These are phyloP conservation scores for Chionis minor DNA, from an alignment of 2,113 vertebrate genomes.

Conservation along the genomic window DNA sequence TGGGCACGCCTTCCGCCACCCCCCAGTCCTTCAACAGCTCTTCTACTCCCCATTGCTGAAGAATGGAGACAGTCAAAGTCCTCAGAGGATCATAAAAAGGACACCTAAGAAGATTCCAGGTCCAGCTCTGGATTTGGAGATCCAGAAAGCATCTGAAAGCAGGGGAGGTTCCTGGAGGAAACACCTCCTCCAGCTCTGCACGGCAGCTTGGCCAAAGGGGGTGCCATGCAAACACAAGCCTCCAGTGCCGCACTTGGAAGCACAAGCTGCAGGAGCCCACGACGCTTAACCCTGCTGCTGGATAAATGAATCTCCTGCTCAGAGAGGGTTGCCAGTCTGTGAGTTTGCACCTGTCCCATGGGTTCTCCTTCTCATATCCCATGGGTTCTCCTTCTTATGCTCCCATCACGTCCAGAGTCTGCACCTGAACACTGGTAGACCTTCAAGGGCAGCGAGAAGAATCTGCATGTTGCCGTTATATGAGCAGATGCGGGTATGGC, in stretches of 20 bases:
- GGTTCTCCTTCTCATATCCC: not conserved
- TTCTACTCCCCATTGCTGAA: not conserved
- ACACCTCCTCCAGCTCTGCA: not conserved
- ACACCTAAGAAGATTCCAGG: not conserved
- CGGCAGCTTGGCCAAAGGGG: not conserved
- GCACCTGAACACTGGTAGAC: fast-evolving
- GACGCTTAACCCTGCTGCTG: not conserved
- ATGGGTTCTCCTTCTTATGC: not conserved
- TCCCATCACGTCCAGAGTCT: not conserved
- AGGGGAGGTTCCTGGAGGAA: not conserved
- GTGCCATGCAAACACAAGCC: too few relatives aligned
- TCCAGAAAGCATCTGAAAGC: not conserved
- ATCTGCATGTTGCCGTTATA: fast-evolving
- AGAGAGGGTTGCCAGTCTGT: not conserved
- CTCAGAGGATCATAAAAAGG: not conserved
- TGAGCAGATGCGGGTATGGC: not conserved
- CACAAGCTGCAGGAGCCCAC: not conserved
- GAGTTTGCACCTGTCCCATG: not conserved
- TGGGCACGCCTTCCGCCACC: not conserved
- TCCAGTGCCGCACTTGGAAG: not conserved
- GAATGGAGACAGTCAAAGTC: not conserved
- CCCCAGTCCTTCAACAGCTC: not conserved
- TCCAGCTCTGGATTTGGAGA: not conserved
- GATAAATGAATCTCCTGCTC: fast-evolving
- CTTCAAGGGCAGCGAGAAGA: not conserved